Conservation (phyloP, 2,888 invertebrate species). For the Cyclophora punctaria region DNA sequence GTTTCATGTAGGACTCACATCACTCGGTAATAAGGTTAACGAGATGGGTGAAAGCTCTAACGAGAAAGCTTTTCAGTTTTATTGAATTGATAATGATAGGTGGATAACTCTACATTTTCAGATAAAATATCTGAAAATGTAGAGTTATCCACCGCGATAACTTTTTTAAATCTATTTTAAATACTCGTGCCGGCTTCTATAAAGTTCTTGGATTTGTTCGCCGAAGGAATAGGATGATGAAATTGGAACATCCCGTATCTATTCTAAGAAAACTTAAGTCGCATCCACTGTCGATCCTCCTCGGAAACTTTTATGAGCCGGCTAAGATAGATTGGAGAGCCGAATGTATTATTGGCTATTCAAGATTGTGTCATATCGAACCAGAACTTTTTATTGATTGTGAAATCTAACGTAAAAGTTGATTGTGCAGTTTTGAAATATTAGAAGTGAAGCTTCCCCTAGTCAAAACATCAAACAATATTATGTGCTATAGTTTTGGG, state of each 20-base stretch:
- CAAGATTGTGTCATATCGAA: conserved; percentile 47
- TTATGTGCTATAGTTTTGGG: too few relatives aligned
- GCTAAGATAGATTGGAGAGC: conserved; percentile 57
- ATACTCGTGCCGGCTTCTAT: background rate
- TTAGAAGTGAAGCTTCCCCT: too few relatives aligned
- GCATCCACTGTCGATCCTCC: conserved; percentile 39
- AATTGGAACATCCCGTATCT: conserved; percentile 27
- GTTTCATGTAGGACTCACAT: conserved; percentile 34
- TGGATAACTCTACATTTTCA: too few relatives aligned
- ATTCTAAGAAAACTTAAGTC: conserved; percentile 49
- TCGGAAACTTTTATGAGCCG: conserved; percentile 60
- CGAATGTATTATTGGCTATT: conserved; percentile 62
- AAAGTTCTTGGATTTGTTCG: conserved; percentile 14
- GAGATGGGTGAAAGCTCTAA: conserved; percentile 52
- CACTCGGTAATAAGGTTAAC: conserved; percentile 60
- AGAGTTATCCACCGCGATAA: conserved; percentile 1
- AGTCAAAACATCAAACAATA: too few relatives aligned
- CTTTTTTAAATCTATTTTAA: background rate
- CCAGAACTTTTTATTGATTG: conserved; percentile 21
- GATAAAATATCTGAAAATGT: conserved; percentile 28
- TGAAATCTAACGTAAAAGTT: conserved; percentile 21
- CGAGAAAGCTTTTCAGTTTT: conserved; percentile 45
- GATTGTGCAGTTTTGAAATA: conserved; percentile 4
- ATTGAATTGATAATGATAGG: too few relatives aligned
- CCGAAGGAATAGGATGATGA: conserved; percentile 20